These are phyloP conservation scores for Tokudaia muenninki DNA, from an alignment of 2,797 vertebrate species.

Conservation along the genomic window DNA sequence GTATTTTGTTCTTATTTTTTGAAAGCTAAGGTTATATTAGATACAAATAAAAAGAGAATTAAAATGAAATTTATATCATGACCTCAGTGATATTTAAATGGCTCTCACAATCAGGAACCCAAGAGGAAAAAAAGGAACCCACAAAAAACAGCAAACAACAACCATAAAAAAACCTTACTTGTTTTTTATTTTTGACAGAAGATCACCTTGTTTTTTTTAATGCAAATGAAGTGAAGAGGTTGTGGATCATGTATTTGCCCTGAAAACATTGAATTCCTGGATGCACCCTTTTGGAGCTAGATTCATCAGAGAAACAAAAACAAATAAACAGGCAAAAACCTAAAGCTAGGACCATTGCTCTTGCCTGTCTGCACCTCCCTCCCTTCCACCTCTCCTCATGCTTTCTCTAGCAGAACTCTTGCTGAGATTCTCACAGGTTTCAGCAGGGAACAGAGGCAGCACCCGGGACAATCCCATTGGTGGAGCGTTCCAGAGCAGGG, in stretches of 20 bases:
- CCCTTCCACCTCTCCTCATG: not conserved
- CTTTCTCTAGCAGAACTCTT: not conserved
- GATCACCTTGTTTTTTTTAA: constrained; percentile 34
- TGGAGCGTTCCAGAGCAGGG: not conserved
- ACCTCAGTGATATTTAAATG: constrained; percentile 68
- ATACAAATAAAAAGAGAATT: constrained; percentile 71
- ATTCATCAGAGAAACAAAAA: constrained; percentile 30
- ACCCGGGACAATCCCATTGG: not conserved
- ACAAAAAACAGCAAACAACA: not conserved
- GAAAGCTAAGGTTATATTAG: constrained; percentile 49
- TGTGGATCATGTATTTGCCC: constrained; percentile 10
- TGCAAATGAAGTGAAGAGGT: not conserved
- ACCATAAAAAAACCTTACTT: not conserved
- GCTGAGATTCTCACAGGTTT: not conserved
- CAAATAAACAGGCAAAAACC: not conserved
- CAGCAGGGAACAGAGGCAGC: not conserved
- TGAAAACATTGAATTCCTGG: not conserved
- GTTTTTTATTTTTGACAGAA: constrained; percentile 64
- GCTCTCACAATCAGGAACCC: constrained; percentile 49
- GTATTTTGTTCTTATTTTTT: constrained; percentile 81
- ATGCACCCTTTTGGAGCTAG: constrained; percentile 39
- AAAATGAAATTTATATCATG: constrained; percentile 75
- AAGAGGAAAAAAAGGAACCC: not conserved
- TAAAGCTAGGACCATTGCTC: not conserved
- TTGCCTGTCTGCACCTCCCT: not conserved